phyloP scores from a whole-genome alignment of 2,888 invertebrate genomes.

The Heliconius sara region DNA sequence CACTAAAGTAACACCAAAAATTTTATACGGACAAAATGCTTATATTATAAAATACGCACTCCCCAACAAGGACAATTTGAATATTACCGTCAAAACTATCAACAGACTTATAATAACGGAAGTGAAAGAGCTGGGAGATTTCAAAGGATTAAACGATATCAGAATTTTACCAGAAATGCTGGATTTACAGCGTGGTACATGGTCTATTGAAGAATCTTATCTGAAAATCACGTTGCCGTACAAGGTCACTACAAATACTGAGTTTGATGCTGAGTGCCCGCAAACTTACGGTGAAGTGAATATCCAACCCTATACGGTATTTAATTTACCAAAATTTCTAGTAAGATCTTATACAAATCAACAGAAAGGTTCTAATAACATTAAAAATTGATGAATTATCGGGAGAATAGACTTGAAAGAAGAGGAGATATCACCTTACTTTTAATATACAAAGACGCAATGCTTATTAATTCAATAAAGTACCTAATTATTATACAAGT shows the following conservation, averaged over 20 bases:
- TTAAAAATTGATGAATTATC: no score
- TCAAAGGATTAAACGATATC: constrained; percentile 7
- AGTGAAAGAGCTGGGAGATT: constrained; percentile 2
- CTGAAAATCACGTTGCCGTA: constrained; percentile 13
- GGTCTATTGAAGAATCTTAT: neutral
- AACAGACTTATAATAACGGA: constrained; percentile 11
- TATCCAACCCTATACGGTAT: neutral
- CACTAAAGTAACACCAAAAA: neutral
- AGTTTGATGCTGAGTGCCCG: neutral
- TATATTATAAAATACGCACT: constrained; percentile 12
- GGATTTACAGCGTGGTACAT: neutral
- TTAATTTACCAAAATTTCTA: no score
- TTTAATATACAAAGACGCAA: no score
- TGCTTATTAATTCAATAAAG: no score
- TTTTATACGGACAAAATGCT: neutral
- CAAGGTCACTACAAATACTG: neutral
- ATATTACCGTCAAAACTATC: neutral
- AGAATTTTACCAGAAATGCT: constrained; percentile 19
- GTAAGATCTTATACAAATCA: no score
- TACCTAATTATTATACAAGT: no score
- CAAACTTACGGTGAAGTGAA: neutral
- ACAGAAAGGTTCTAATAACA: no score
- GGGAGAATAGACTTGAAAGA: no score
- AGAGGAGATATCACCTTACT: no score
- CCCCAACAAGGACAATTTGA: neutral